Base-by-base conservation (phyloP, 2,797 vertebrate genomes). In the Anguilla anguilla region DNA sequence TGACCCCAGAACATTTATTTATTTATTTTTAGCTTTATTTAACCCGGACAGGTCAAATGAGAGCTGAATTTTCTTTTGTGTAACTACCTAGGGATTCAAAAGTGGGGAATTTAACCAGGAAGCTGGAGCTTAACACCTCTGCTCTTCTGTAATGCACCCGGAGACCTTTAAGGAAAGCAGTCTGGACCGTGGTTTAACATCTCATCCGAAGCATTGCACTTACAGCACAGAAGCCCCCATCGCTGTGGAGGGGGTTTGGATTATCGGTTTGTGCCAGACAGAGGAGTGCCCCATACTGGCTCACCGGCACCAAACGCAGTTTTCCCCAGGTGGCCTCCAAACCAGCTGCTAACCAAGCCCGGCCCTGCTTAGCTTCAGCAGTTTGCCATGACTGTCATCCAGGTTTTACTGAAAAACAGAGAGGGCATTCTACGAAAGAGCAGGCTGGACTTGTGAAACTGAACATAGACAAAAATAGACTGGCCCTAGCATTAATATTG, bases 61-160 rank as follows among this genome's bases (percentile, higher is more conserved):
- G 64, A 69, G 6, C 64, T 69, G 4, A n/a, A 69, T 69, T 69
- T n/a, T 25, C n/a, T n/a, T 69, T n/a, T n/a, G 64, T 69, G 6
- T 7, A 69, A 69, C 64, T 69, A 69, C 64, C n/a, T 69, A n/a
- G 64, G 64, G 64, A 67, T 67, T 67, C n/a, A n/a, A 67, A 67
- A 67, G 22, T 1, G 64, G 25, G 64, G 28, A 64, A 17, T 59
- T 69, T n/a, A 69, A 69, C 61, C 25, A 25, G 19, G 61, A 64
- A 5, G 22, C 61, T 22, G 6, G 64, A 57, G 64, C 69, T n/a
- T 69, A n/a, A 25, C 55, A 55, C 46, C 82, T 69, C 82, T 46
- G 25, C 46, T 67, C 49, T 11, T 51, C 39, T 25, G 28, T 10
- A 11, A 69, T 28, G 64, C 6, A 69, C 64, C n/a, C 28, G n/a